phyloP scores from a whole-genome alignment of 2,888 invertebrate species.

The Leucophenga maculata region DNA sequence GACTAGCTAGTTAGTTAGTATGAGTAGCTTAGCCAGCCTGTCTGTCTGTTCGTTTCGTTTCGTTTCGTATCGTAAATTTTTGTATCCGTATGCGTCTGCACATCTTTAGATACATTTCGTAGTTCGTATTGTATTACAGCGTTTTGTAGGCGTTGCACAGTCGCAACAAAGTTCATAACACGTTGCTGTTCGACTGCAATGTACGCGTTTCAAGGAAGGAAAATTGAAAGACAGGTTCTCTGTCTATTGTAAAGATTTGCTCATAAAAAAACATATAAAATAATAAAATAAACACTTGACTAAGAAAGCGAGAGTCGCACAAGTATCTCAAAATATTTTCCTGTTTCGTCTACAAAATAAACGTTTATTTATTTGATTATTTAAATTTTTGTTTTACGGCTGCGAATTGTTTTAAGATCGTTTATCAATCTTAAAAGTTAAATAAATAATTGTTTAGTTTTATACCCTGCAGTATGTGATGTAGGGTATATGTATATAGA shows the following conservation, averaged over 20 bases:
- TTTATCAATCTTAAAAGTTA: background rate
- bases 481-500: no score
- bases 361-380: slow-evolving; percentile 2
- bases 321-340: no score
- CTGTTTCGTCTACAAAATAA: no score
- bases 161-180: slow-evolving; percentile 23
- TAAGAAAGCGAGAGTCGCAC: no score
- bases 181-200: no score
- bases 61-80: slow-evolving; percentile 12
- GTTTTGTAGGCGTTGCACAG: slow-evolving; percentile 32
- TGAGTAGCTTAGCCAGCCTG: slow-evolving; percentile 19
- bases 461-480: no score
- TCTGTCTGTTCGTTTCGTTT: slow-evolving; percentile 18
- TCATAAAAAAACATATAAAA: no score
- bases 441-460: no score
- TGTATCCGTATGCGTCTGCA: slow-evolving; percentile 22
- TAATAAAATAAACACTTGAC: no score
- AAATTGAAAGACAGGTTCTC: background rate
- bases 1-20: slow-evolving; percentile 14
- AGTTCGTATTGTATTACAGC: background rate
- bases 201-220: no score
- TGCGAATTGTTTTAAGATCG: background rate
- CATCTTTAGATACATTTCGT: background rate
- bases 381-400: background rate
- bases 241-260: background rate